Evolutionary conservation across 2,113 vertebrate genomes (phyloP).

Genomic region (Bambusicola thoracicus): DNA sequence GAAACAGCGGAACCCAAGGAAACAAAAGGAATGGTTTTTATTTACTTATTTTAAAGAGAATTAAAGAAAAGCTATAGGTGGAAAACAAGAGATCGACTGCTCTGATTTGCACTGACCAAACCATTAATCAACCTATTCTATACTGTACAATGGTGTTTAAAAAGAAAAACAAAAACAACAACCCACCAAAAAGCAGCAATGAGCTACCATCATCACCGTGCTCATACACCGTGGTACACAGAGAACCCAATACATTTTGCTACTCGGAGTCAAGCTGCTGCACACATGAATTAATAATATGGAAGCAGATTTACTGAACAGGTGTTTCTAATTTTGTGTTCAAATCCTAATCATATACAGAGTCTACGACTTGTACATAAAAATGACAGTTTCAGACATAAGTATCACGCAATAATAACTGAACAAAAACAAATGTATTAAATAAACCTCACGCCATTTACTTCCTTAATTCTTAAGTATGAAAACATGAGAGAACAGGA

Average conservation of each 20-base stretch:
- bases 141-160: background rate
- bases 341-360: background rate
- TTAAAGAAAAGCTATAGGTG: background rate
- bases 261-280: background rate
- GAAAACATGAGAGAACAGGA: background rate
- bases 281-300: rapidly evolving
- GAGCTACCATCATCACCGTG: no score
- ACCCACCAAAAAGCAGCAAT: background rate
- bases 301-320: background rate
- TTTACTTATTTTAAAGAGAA: background rate
- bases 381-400: background rate
- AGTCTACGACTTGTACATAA: background rate
- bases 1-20: background rate
- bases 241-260: rapidly evolving
- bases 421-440: background rate
- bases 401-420: background rate
- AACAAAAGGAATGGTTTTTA: background rate
- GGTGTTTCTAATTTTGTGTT: background rate
- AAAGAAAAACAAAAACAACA: background rate
- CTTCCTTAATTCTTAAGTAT: background rate
- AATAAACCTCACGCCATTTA: background rate
- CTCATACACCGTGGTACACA: background rate
- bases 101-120: background rate
- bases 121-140: background rate
- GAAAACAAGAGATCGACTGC: background rate